phyloP scores from a whole-genome alignment of 2,888 invertebrate genomes.

The Oscheius sp. region DNA sequence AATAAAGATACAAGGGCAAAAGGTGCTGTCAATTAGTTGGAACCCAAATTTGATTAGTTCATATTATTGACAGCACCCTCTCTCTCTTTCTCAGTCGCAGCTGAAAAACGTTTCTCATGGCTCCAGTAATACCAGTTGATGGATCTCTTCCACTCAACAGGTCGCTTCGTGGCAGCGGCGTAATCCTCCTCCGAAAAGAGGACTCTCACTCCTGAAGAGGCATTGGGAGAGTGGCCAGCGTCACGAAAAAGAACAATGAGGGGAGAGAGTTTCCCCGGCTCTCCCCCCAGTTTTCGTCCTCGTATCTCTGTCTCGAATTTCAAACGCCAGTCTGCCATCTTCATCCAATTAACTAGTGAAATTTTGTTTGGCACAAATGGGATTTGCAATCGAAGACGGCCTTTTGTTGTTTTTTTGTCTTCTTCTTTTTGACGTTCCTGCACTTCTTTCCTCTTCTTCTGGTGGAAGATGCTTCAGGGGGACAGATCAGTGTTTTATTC shows the following conservation, averaged over 20 bases:
- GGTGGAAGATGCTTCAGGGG: no score
- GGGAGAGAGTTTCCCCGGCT: background rate
- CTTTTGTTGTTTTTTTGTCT: no score
- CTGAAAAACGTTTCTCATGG: background rate
- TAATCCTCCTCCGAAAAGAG: conserved; percentile 16
- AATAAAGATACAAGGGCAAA: background rate
- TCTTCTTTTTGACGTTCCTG: no score
- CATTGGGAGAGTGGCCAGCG: background rate
- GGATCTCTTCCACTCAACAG: conserved; percentile 12
- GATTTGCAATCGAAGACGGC: no score
- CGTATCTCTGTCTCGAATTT: conserved; percentile 4
- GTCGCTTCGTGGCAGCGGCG: background rate
- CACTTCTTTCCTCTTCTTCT: no score
- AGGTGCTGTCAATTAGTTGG: background rate
- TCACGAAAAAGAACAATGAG: conserved; percentile 6
- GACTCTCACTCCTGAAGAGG: conserved; percentile 14
- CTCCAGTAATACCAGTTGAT: conserved; percentile 8
- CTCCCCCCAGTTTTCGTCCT: background rate
- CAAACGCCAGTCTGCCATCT: background rate
- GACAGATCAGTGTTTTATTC: background rate
- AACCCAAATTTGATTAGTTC: conserved; percentile 19
- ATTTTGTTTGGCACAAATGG: no score
- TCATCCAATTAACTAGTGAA: conserved; percentile 14
- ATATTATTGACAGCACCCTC: conserved; percentile 2
- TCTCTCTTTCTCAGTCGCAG: background rate